A percentile compares a stretch with the other conserved stretches of the same genome.
phyloP scores from a whole-genome alignment of 2,888 invertebrate genomes.

The Antheraea assamensis region DNA sequence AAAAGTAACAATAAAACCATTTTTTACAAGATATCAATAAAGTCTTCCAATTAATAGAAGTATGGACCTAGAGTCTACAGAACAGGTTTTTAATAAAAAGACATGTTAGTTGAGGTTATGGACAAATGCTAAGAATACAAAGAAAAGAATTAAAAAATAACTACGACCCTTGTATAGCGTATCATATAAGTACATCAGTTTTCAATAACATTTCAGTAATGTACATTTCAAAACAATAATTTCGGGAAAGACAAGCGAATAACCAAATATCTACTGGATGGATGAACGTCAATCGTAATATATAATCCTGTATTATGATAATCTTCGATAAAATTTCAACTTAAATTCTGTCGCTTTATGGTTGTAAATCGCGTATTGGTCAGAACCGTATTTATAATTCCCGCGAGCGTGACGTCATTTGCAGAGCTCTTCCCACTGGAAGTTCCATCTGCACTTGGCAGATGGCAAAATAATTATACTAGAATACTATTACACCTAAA shows the following conservation, averaged over 20 bases:
- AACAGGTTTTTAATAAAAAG: too few relatives aligned
- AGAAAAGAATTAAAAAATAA: too few relatives aligned
- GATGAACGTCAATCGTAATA: slow-evolving; percentile 30
- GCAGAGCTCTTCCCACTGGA: slow-evolving; percentile 20
- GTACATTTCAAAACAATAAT: slow-evolving; percentile 18
- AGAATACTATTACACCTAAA: slow-evolving; percentile 32
- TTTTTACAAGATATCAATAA: too few relatives aligned
- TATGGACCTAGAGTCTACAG: too few relatives aligned
- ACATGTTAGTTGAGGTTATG: too few relatives aligned
- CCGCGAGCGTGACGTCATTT: slow-evolving; percentile 33
- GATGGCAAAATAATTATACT: slow-evolving; percentile 38
- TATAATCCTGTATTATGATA: not conserved
- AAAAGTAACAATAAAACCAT: too few relatives aligned
- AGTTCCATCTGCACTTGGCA: slow-evolving; percentile 30
- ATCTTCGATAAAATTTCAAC: not conserved
- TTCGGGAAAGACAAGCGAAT: slow-evolving; percentile 24
- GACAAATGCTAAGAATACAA: too few relatives aligned
- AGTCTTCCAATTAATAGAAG: too few relatives aligned
- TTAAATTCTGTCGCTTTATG: not conserved
- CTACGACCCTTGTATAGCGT: not conserved
- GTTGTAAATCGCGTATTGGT: not conserved
- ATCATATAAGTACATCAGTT: not conserved
- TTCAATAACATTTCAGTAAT: slow-evolving; percentile 7
- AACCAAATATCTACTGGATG: slow-evolving; percentile 29
- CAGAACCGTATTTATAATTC: slow-evolving; percentile 6